phyloP scores from a whole-genome alignment of 30 jellyfish, hydroid and myxozoan genomes.

The Calvadosia cruxmelitensis region DNA sequence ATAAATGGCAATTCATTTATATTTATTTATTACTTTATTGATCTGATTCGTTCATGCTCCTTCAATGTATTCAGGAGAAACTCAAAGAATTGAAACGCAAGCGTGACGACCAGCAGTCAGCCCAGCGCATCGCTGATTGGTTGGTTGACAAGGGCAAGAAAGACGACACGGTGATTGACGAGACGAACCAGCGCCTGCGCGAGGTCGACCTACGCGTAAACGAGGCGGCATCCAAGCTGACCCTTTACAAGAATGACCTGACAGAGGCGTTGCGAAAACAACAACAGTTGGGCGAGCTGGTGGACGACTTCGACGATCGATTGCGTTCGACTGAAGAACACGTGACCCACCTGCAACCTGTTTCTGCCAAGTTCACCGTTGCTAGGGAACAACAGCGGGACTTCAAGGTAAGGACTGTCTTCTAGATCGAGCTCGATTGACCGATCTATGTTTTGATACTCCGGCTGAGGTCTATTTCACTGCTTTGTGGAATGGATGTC shows the following conservation, averaged over 20 bases:
- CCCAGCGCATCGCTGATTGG: slow-evolving; percentile 62
- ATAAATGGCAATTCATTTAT: no score
- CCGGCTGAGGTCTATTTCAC: neutral
- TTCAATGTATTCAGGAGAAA: no score
- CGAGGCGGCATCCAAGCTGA: slow-evolving; percentile 35
- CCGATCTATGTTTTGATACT: neutral
- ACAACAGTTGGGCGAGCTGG: slow-evolving; percentile 26
- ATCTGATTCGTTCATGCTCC: no score
- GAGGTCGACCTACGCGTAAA: slow-evolving; percentile 46
- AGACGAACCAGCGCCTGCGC: slow-evolving; percentile 40
- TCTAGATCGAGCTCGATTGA: no score
- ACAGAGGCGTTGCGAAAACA: slow-evolving; percentile 37
- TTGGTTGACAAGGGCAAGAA: slow-evolving; percentile 54
- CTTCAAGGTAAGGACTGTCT: slow-evolving; percentile 23
- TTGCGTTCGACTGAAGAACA: slow-evolving; percentile 32
- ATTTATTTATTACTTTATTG: no score
- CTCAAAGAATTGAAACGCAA: slow-evolving; percentile 36
- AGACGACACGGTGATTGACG: slow-evolving; percentile 50
- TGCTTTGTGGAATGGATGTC: no score
- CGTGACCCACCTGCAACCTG: slow-evolving; percentile 45
- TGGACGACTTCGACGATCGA: slow-evolving; percentile 33
- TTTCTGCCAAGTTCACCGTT: slow-evolving; percentile 61
- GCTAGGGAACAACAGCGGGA: slow-evolving; percentile 80
- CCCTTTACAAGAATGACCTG: slow-evolving; percentile 47
- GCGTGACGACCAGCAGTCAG: slow-evolving; percentile 36